Conservation (phyloP, 2,113 vertebrate species). For the Oreochromis tanganicae region DNA sequence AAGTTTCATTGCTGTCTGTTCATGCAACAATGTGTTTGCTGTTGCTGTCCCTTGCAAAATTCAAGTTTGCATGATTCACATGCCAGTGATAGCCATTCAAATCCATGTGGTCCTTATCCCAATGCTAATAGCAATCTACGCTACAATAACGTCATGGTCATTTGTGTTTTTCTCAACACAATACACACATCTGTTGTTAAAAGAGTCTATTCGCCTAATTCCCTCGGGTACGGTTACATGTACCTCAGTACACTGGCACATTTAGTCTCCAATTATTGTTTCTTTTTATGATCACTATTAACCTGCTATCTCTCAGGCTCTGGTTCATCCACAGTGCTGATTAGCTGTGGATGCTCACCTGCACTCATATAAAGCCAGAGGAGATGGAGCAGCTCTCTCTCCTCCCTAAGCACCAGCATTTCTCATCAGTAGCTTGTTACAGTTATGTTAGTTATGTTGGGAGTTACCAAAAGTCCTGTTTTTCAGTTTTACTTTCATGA, state of each 20-base stretch:
- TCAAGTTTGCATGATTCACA: background rate
- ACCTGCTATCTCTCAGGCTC: background rate
- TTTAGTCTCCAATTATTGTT: background rate
- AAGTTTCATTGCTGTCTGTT: background rate
- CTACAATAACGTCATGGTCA: background rate
- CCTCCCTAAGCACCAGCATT: background rate
- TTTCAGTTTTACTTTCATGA: background rate
- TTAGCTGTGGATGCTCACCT: background rate
- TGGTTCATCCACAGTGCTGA: background rate
- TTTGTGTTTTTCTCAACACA: background rate
- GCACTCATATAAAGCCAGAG: background rate
- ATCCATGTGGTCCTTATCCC: background rate
- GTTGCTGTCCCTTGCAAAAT: background rate
- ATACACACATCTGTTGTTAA: background rate
- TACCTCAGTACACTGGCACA: background rate
- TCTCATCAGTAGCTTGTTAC: background rate
- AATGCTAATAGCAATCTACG: background rate
- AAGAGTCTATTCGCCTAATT: background rate
- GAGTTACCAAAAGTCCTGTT: background rate
- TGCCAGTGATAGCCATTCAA: background rate
- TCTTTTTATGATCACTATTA: background rate
- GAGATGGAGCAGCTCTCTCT: background rate
- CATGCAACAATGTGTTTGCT: background rate
- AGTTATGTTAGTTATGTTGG: background rate
- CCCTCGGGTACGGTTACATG: background rate